These are phyloP conservation scores for Pyrochroa serraticornis DNA, from an alignment of 2,888 invertebrate species.

Conservation along the genomic window DNA sequence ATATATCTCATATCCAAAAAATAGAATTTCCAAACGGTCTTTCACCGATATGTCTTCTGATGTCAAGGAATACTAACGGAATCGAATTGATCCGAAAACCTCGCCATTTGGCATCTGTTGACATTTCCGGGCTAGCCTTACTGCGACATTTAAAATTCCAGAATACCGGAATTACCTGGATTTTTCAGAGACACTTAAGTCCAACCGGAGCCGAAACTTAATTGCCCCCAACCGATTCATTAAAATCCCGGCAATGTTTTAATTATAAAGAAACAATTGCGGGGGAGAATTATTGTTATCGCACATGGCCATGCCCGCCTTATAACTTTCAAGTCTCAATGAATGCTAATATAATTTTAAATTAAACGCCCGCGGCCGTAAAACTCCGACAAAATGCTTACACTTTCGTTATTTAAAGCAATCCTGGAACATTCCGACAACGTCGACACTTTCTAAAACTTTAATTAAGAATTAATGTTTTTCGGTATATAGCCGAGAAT, in stretches of 20 bases:
- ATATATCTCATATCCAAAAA: conserved; percentile 2
- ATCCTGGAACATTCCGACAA: conserved; percentile 36
- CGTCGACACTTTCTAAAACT: conserved; percentile 41
- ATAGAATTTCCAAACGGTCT: background rate
- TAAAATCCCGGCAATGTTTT: conserved; percentile 21
- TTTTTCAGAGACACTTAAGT: background rate
- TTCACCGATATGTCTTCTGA: background rate
- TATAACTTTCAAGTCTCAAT: conserved; percentile 36
- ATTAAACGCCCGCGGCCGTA: conserved; percentile 35
- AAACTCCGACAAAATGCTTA: conserved; percentile 40
- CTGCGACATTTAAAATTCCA: background rate
- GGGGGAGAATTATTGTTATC: conserved; percentile 29
- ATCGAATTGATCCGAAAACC: too few relatives aligned
- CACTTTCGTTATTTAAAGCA: conserved; percentile 39
- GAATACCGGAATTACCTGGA: background rate
- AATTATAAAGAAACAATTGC: conserved; percentile 27
- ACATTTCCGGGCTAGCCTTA: background rate
- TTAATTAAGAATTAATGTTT: conserved; percentile 43
- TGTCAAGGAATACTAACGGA: too few relatives aligned
- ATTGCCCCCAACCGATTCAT: background rate
- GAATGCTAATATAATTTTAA: conserved; percentile 40
- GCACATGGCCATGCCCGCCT: conserved; percentile 31
- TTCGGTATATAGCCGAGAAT: conserved; percentile 24
- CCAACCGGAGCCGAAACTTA: background rate
- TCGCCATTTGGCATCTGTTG: background rate